Base-by-base conservation (phyloP, 1,140 invertebrate species). In the Holotrichia oblita region DNA sequence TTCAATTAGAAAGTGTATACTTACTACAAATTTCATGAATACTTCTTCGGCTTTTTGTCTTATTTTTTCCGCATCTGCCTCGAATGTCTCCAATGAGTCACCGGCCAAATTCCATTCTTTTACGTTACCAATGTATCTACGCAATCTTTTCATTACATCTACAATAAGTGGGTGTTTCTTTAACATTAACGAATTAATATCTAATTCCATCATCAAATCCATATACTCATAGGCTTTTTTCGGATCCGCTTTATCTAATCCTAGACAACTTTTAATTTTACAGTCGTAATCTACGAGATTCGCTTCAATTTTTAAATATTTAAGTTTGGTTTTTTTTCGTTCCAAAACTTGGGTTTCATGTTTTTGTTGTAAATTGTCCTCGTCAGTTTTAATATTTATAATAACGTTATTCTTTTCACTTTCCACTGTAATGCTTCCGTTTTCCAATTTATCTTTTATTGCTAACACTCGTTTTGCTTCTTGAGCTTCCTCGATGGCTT, bases 111-210 rank as follows among this genome's bases (percentile, higher is more conserved):
- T 91, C 94, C 94, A 95, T 17, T 91, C 89, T 14, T 89, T 87
- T 6, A 91, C 85, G 85, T 95, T 95, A 22, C 95, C 95, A 44
- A 95, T 90, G 85, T 95, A 95, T 41, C 90, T 89, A 42, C 93
- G 86, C 78, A 84, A 79, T 44, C 77, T 72, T 64, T 93, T 93
- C 40, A 94, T 89, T 1, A 93, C 96, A 83, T 95, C 92, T 76
- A 97, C 91, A 78, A 95, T 91, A 77, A 93, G 91, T 0, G 95
- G 93, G 88, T 97, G 94, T 82, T 96, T 97, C 82, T 96, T 92
- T 34, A 97, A 86, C 93, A 96, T 95, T 2, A 97, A 83, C 20
- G 92, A 90, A 79, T 92, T 93, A 9, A 97, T 85, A 14, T 93
- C 88, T 61, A 96, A 85, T 80, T 90, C 89, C 77, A 92, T 90